Evolutionary conservation across 2,888 invertebrate species (phyloP), one percentile per base, ranked within the genome.

Genomic region (Drosophila atroscutellata): DNA sequence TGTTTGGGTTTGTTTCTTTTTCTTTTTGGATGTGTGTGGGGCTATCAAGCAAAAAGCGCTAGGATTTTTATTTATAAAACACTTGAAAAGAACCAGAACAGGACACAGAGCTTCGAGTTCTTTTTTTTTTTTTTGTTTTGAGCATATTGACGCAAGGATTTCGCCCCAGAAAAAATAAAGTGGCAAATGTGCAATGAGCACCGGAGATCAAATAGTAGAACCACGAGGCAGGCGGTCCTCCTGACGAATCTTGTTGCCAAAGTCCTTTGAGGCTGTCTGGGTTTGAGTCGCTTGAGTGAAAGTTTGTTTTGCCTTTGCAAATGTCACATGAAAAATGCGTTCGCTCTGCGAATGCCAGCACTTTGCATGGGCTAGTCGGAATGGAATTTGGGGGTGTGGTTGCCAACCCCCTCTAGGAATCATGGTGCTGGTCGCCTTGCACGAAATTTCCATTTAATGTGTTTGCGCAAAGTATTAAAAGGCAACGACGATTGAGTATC

Each of bases 401-500:
- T 34, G 55, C 20, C 26, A 30, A 20, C 56, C 54, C 68, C 50
- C 39, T 37, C 28, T 26, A 37, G 18, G 61, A 56, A 54, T 47
- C 75, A 62, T 66, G 49, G 42, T 69, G 61, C 39, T 80, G 72
- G 72, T 63, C 80, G 66, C 71, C 80, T 73, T 82, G 88, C 72
- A 82, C 81, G 76, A 86, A 86, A 85, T 85, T 87, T 83, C 80
- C 83, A 85, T 91, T 90, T 91, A 88, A 90, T 80, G 83, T 85
- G 79, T 83, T 91, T 81, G 79, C 81, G 72, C 81, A 81, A 82
- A 80, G 80, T 90, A 86, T 86, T 86, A 86, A 86, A 90, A 88
- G 85, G 82, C 89, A 87, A 68, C 87, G 88, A 86, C 90, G 90
- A 86, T 90, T 86, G 86, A 88, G 86, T 90, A 90, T 90, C 89